Percentiles rank a stretch among this genome's conserved stretches.
These are phyloP conservation scores for Ephydatia muelleri DNA, from an alignment of 37 sponge, comb jelly and placozoan species.

Conservation along the genomic window DNA sequence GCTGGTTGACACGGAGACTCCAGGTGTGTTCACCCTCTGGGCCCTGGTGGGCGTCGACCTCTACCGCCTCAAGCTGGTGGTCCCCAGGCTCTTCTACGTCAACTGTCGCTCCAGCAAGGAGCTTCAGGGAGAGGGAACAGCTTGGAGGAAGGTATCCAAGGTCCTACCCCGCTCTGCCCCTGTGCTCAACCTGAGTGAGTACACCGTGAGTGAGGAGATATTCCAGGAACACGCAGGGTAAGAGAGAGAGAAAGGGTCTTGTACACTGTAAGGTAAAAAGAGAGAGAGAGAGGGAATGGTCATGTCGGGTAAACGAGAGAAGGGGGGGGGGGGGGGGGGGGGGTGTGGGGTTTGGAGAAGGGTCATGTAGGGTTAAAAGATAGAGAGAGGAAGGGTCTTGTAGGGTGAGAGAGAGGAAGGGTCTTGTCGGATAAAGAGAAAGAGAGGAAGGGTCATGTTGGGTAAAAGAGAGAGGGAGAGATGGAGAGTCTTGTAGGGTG, in stretches of 20 bases:
- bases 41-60: conserved; percentile 84
- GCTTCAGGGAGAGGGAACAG: conserved; percentile 72
- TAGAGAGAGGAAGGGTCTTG: too few relatives aligned
- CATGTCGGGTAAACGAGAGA: too few relatives aligned
- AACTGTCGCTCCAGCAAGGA: conserved; percentile 86
- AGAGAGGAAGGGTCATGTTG: too few relatives aligned
- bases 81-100: conserved; percentile 96
- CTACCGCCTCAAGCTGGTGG: conserved; percentile 77
- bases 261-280: too few relatives aligned
- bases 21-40: conserved; percentile 91
- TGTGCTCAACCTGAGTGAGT: conserved; percentile 88
- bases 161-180: conserved; percentile 91
- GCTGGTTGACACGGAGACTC: conserved; percentile 69
- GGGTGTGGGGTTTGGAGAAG: too few relatives aligned
- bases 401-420: too few relatives aligned
- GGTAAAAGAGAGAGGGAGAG: neutral
- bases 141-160: conserved; percentile 85
- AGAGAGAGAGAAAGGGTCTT: too few relatives aligned
- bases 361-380: too few relatives aligned
- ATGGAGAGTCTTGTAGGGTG: too few relatives aligned
- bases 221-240: conserved; percentile 92
- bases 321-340: neutral
- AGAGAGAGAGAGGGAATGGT: too few relatives aligned
- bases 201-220: conserved; percentile 87
- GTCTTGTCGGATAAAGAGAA: too few relatives aligned